A percentile compares a stretch with the other conserved stretches of the same genome.
Conservation (phyloP, 2,888 invertebrate genomes). For the Andrena marginata region DNA sequence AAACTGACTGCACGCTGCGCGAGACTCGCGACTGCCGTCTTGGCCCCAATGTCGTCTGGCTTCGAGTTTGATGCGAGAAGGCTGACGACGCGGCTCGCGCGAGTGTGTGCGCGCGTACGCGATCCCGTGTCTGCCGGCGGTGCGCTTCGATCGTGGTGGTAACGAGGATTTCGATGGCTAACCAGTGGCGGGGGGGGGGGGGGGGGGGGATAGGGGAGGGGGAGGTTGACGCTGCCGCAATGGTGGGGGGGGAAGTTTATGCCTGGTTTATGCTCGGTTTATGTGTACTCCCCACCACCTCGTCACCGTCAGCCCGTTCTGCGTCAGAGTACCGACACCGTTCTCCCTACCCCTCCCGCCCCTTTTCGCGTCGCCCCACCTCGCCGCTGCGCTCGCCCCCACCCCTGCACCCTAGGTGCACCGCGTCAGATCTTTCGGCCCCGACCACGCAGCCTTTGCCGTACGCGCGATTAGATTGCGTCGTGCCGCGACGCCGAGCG, state of each 20-base stretch:
- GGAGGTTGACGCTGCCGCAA: constrained; percentile 14
- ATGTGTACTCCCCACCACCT: constrained; percentile 62
- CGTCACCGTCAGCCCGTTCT: constrained; percentile 52
- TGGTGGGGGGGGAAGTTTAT: constrained; percentile 60
- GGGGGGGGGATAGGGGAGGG: too few relatives aligned
- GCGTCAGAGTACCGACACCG: constrained; percentile 60
- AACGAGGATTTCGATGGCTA: constrained; percentile 19
- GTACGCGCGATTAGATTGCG: constrained; percentile 77
- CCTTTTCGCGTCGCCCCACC: constrained; percentile 32
- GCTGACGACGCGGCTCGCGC: constrained; percentile 62
- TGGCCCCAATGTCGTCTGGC: constrained; percentile 81
- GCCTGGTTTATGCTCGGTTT: constrained; percentile 74
- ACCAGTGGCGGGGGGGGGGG: not conserved
- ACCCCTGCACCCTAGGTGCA: constrained; percentile 36
- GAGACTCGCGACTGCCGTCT: constrained; percentile 78
- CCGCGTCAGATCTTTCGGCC: constrained; percentile 51
- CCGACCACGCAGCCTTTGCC: constrained; percentile 49
- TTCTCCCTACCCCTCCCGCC: constrained; percentile 38
- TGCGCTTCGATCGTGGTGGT: constrained; percentile 40
- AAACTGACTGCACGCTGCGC: constrained; percentile 80
- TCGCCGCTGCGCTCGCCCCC: not conserved
- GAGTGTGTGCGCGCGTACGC: constrained; percentile 40
- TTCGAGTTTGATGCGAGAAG: constrained; percentile 75
- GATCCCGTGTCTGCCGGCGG: constrained; percentile 31
- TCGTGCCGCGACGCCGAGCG: constrained; percentile 70